phyloP scores from a whole-genome alignment of 2,888 invertebrate genomes.

The Stramonita haemastoma region DNA sequence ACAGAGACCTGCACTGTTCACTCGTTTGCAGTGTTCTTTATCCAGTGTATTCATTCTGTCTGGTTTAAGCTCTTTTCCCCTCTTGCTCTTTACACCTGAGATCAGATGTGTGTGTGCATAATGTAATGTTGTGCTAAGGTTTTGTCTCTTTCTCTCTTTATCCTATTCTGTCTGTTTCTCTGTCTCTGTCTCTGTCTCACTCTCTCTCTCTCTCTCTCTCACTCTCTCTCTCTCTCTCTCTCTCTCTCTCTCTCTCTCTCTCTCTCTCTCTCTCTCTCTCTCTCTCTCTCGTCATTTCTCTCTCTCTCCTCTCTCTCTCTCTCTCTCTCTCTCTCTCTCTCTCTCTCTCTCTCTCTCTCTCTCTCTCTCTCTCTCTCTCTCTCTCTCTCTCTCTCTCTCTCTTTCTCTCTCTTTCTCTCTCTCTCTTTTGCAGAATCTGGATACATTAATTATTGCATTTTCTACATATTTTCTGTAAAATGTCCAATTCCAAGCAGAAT shows the following conservation, averaged over 20 bases:
- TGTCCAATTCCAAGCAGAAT: background rate
- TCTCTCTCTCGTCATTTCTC: background rate
- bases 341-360: background rate
- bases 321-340: background rate
- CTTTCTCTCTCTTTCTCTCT: background rate
- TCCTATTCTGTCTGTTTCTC: background rate
- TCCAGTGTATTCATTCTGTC: background rate
- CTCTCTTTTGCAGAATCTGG: background rate
- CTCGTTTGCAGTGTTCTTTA: too few species aligned
- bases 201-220: background rate
- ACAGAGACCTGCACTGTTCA: too few species aligned
- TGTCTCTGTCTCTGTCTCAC: background rate
- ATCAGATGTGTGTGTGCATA: too few species aligned
- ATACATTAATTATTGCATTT: background rate
- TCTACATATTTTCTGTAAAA: background rate
- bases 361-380: too few species aligned
- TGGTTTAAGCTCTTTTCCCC: background rate
- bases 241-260: conserved; percentile 7
- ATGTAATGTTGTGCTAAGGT: background rate
- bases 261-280: background rate
- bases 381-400: background rate
- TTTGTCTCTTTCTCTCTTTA: background rate
- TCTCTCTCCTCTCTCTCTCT: background rate
- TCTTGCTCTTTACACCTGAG: background rate
- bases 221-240: background rate